A percentile compares a stretch with the other conserved stretches of the same genome.
phyloP scores from a whole-genome alignment of 37 sponge, comb jelly and placozoan species.

The Tethya wilhelma region DNA sequence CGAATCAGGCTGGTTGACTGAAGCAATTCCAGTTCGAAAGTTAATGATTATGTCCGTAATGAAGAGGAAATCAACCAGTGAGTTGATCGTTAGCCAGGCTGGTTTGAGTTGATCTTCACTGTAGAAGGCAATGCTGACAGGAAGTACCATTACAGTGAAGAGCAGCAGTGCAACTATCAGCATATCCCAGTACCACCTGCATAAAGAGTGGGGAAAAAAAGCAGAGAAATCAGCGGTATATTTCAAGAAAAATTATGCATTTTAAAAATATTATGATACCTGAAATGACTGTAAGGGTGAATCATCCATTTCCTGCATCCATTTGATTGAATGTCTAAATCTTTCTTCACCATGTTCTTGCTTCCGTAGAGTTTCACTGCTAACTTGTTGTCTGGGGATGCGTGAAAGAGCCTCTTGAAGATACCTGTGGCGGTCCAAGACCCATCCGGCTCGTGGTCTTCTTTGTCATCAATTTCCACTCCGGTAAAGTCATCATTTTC shows the following conservation, averaged over 20 bases:
- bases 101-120: conserved; percentile 9
- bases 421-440: conserved; percentile 1
- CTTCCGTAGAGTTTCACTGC: conserved; percentile 58
- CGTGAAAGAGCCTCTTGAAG: conserved; percentile 39
- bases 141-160: conserved; percentile 49
- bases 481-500: background rate
- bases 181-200: conserved; percentile 65
- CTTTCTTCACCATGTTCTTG: conserved; percentile 14
- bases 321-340: conserved; percentile 10
- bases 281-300: conserved; percentile 57
- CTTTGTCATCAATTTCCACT: background rate
- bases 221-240: too few species aligned
- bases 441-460: background rate
- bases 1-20: too few species aligned
- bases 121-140: conserved; percentile 63
- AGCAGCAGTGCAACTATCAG: conserved; percentile 47
- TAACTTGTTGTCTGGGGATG: conserved; percentile 36
- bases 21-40: conserved; percentile 81
- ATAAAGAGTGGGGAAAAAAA: too few species aligned
- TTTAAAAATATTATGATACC: conserved; percentile 15
- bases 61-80: conserved; percentile 59
- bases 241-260: too few species aligned
- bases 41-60: conserved; percentile 60
- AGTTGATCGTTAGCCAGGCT: conserved; percentile 57
- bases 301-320: conserved; percentile 39